These are phyloP conservation scores for Aleiodes testaceus DNA, from an alignment of 2,888 invertebrate species.

Conservation along the genomic window DNA sequence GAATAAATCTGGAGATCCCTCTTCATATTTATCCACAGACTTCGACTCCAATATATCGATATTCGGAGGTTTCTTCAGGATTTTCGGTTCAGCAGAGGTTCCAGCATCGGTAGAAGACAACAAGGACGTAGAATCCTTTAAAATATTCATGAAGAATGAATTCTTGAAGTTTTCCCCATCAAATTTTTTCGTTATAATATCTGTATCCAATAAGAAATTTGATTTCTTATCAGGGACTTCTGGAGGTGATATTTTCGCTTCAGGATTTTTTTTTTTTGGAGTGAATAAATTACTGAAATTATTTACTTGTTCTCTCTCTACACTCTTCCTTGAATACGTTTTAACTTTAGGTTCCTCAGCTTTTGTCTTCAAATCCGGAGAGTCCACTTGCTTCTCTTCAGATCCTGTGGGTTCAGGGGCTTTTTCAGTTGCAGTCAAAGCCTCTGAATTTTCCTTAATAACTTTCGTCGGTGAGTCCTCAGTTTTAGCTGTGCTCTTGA, in stretches of 20 bases:
- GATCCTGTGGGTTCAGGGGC: neutral
- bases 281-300: neutral
- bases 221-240: neutral
- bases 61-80: neutral
- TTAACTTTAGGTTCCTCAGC: neutral
- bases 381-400: constrained; percentile 44
- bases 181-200: constrained; percentile 45
- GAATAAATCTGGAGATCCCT: constrained; percentile 33
- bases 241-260: constrained; percentile 49
- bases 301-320: neutral
- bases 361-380: neutral
- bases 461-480: neutral
- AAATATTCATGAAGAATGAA: constrained; percentile 67
- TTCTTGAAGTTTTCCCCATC: constrained; percentile 61
- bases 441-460: too few relatives aligned
- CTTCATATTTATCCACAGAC: neutral
- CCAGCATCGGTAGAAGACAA: constrained; percentile 4
- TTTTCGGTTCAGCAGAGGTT: neutral
- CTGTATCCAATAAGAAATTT: constrained; percentile 28
- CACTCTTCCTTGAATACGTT: neutral
- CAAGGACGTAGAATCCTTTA: constrained; percentile 54
- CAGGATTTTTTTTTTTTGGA: neutral
- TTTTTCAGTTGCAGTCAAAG: neutral
- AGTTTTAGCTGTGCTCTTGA: constrained; percentile 60
- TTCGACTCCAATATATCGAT: neutral